Conservation (phyloP, 1,140 invertebrate species). For the Euura lappo region DNA sequence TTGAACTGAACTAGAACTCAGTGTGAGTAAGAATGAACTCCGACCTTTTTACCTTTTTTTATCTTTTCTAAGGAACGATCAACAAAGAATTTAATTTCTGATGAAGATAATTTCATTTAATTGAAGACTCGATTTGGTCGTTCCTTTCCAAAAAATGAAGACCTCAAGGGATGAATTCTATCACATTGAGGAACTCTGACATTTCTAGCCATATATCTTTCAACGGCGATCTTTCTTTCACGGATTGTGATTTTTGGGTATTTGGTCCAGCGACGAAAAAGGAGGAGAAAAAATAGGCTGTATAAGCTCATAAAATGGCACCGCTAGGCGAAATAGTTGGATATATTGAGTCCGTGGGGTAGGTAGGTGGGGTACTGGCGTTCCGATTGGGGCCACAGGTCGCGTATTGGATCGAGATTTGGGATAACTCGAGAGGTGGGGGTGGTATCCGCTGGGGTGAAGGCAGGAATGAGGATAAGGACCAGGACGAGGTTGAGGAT, state of each 20-base stretch:
- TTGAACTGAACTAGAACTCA: too few relatives aligned
- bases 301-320: conserved; percentile 41
- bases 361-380: conserved; percentile 12
- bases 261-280: background rate
- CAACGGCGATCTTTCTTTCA: background rate
- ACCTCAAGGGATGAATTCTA: too few relatives aligned
- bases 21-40: too few relatives aligned
- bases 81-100: too few relatives aligned
- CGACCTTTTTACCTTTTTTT: too few relatives aligned
- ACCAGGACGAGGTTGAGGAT: background rate
- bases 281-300: conserved; percentile 28
- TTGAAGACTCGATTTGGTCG: too few relatives aligned
- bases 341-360: conserved; percentile 36
- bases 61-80: too few relatives aligned
- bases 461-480: background rate
- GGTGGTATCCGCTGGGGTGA: background rate
- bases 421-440: conserved; percentile 32
- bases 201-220: background rate
- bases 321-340: conserved; percentile 25
- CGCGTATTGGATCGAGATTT: conserved; percentile 36
- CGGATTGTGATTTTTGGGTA: background rate
- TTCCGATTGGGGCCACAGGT: conserved; percentile 32
- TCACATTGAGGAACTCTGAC: too few relatives aligned
- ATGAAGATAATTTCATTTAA: too few relatives aligned
- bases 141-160: too few relatives aligned